Percentiles rank a stretch among this genome's conserved stretches.
Conservation (phyloP, 2,113 vertebrate genomes). For the Perca fluviatilis region DNA sequence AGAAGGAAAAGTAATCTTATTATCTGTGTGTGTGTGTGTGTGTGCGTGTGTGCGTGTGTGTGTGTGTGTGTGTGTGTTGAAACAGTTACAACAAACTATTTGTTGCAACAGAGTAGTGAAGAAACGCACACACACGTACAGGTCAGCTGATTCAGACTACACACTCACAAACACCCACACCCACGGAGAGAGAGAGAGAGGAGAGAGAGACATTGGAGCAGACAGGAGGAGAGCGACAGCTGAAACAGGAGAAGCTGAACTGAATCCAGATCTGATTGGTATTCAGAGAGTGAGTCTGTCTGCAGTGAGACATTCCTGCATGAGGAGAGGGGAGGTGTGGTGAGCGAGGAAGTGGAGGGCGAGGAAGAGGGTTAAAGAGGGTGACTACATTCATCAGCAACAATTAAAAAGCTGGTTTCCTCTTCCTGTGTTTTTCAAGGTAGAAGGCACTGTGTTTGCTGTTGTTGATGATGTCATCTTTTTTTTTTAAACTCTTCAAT, state of each 20-base stretch:
- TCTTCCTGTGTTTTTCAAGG: neutral
- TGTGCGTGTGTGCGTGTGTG: neutral
- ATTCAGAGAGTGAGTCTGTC: constrained; percentile 57
- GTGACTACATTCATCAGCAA: constrained; percentile 1
- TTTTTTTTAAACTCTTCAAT: neutral
- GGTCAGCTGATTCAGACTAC: constrained; percentile 15
- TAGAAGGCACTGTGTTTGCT: neutral
- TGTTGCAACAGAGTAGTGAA: constrained; percentile 1
- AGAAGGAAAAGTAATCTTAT: constrained; percentile 8
- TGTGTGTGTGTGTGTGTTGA: neutral
- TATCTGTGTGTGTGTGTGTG: constrained; percentile 5
- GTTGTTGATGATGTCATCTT: neutral
- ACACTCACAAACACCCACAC: constrained; percentile 1
- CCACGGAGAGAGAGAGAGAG: neutral
- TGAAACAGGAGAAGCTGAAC: constrained; percentile 63
- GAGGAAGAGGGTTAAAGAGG: neutral
- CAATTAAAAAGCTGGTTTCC: neutral
- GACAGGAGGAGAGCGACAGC: constrained; percentile 19
- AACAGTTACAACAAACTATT: neutral
- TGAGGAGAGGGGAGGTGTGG: constrained; percentile 29
- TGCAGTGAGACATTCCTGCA: constrained; percentile 60
- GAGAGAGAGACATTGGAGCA: constrained; percentile 6
- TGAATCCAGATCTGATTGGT: constrained; percentile 64
- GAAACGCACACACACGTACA: constrained; percentile 3
- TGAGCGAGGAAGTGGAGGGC: neutral